Evolutionary conservation across 2,888 invertebrate genomes (phyloP), one percentile per base, ranked within the genome.

Genomic region (Cecidostiba fungosa): DNA sequence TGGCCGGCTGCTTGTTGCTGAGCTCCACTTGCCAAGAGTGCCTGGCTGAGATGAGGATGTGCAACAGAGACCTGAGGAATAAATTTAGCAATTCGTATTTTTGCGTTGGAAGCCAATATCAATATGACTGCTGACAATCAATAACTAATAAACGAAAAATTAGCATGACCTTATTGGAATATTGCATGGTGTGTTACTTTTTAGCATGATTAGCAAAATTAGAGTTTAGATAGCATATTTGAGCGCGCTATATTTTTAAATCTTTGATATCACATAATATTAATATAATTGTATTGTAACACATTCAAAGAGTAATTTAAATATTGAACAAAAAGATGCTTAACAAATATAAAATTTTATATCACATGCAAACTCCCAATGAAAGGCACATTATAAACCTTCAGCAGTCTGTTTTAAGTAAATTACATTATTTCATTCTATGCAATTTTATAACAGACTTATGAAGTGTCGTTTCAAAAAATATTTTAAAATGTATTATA

Each of bases 1-100:
- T 90, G n/a, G 14, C 87, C 92, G n/a, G 87, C 93, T 93, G n/a
- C 94, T 94, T 89, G 90, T 32, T 82, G 87, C 85, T 91, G 92
- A 16, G 92, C 91, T 85, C 93, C 90, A 91, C 94, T 93, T 14
- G 94, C 95, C 89, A 95, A 91, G 88, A 95, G 92, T 54, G 95
- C 95, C 91, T 95, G 95, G 90, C 95, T 95, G 90, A 95, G 93
- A 90, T 95, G 95, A 62, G 95, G 95, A 93, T 95, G 95, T 77
- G 95, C 93, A 88, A 93, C 93, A 92, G 95, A 94, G 87, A 95
- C 95, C 95, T 95, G 92, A 32, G 36, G n/a, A 59, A 59, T 23
- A n/a, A 59, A 6, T 70, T 70, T 19, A 19, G 36, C 36, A 19
- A 39, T 36, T 39, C n/a, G 39, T n/a, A 36, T 36, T 70, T 36